These are phyloP conservation scores for Lochmaea crataegi DNA, from an alignment of 2,888 invertebrate species.

Conservation along the genomic window DNA sequence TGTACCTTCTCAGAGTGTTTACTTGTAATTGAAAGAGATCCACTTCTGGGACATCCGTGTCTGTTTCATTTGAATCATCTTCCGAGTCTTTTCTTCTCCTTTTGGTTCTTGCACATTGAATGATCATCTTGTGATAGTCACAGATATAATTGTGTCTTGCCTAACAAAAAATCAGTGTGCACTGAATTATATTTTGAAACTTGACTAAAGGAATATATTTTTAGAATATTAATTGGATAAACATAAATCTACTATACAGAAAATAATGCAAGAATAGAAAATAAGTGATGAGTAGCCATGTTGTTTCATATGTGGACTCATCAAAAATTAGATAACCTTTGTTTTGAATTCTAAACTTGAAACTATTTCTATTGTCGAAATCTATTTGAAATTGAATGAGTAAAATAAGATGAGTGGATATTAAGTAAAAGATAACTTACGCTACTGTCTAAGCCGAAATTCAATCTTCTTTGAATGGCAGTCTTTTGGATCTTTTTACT, in stretches of 20 bases:
- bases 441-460: conserved; percentile 85
- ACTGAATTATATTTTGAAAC: background rate
- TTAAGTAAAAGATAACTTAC: conserved; percentile 68
- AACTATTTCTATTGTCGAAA: background rate
- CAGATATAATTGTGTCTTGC: conserved; percentile 96
- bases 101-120: conserved; percentile 94
- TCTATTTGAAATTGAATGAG: background rate
- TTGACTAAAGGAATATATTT: too few relatives aligned
- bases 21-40: conserved; percentile 94
- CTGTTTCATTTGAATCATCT: conserved; percentile 94
- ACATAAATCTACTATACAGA: background rate
- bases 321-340: conserved; percentile 5
- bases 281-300: conserved; percentile 5
- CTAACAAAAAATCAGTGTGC: conserved; percentile 65
- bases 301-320: conserved; percentile 9
- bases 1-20: conserved; percentile 93
- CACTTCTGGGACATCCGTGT: conserved; percentile 90
- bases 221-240: background rate
- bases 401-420: conserved; percentile 11
- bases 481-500: conserved; percentile 97
- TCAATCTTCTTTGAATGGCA: conserved; percentile 89
- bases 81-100: conserved; percentile 93
- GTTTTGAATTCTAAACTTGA: conserved; percentile 1
- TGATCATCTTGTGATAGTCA: conserved; percentile 95
- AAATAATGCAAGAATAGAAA: background rate